phyloP scores from a whole-genome alignment of 2,113 vertebrate species.

The Sinocyclocheilus maitianheensis region DNA sequence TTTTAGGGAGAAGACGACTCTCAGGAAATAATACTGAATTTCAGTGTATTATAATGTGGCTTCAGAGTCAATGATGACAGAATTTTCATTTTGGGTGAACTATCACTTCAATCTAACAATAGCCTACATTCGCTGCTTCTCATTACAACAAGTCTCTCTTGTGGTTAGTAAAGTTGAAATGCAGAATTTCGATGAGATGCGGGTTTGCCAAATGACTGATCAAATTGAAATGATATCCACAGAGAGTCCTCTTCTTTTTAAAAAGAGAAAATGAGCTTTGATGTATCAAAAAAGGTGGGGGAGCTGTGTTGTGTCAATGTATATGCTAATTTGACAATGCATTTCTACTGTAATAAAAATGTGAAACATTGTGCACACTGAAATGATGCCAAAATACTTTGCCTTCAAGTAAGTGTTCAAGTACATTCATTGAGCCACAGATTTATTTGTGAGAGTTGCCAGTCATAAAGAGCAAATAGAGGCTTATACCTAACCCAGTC shows the following conservation, averaged over 20 bases:
- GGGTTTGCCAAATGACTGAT: not conserved
- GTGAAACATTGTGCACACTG: no score
- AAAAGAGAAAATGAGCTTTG: not conserved
- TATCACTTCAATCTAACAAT: not conserved
- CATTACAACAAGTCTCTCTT: not conserved
- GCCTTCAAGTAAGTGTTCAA: not conserved
- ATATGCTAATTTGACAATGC: not conserved
- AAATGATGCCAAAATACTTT: not conserved
- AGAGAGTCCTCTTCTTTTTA: not conserved
- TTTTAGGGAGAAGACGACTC: no score
- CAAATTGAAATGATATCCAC: not conserved
- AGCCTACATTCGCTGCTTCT: not conserved
- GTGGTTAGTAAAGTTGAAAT: not conserved
- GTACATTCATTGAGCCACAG: not conserved
- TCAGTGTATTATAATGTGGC: no score
- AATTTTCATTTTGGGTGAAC: not conserved
- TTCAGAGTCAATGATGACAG: no score
- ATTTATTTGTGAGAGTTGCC: not conserved
- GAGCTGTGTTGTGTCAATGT: not conserved
- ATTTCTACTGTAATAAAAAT: not conserved
- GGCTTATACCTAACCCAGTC: not conserved
- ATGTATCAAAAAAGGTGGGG: not conserved
- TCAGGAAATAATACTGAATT: no score
- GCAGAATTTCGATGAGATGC: not conserved
- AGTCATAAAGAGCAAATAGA: not conserved